Evolutionary conservation across 2,113 vertebrate species (phyloP).

Genomic region (Plestiodon gilberti): DNA sequence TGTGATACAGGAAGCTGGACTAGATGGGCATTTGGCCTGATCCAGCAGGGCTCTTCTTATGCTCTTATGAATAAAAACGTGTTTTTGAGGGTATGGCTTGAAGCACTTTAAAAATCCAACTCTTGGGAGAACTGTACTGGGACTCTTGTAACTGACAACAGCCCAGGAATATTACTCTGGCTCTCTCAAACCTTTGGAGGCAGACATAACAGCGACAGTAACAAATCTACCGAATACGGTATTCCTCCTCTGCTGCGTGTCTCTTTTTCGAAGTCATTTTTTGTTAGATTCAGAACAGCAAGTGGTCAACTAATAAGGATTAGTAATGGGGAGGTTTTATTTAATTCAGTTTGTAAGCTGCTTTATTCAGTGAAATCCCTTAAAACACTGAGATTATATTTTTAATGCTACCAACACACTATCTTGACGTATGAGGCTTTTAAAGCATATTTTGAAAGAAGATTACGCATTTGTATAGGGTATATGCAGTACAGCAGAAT

Average conservation of each 20-base stretch:
- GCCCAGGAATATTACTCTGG: neutral
- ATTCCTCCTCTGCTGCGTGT: constrained; percentile 47
- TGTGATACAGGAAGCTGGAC: too few relatives aligned
- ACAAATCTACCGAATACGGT: constrained; percentile 33
- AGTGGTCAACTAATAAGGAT: constrained; percentile 71
- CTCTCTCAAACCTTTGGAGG: constrained; percentile 13
- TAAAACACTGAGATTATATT: constrained; percentile 69
- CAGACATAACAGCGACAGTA: neutral
- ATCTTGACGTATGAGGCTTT: constrained; percentile 39
- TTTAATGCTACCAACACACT: constrained; percentile 52
- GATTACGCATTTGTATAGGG: constrained; percentile 47
- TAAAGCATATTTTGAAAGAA: constrained; percentile 55
- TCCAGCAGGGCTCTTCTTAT: too few relatives aligned
- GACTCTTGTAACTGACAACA: neutral
- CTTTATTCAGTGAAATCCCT: constrained; percentile 69
- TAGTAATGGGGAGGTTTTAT: constrained; percentile 67
- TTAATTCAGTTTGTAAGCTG: constrained; percentile 70
- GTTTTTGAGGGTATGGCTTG: neutral
- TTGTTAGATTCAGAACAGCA: constrained; percentile 63
- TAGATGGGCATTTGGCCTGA: too few relatives aligned
- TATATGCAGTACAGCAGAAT: constrained; percentile 39
- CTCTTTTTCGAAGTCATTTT: constrained; percentile 47
- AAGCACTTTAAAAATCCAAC: neutral
- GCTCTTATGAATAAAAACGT: neutral
- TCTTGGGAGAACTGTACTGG: neutral